Evolutionary conservation across 2,113 vertebrate species (phyloP).

Genomic region (Gobio gobio): DNA sequence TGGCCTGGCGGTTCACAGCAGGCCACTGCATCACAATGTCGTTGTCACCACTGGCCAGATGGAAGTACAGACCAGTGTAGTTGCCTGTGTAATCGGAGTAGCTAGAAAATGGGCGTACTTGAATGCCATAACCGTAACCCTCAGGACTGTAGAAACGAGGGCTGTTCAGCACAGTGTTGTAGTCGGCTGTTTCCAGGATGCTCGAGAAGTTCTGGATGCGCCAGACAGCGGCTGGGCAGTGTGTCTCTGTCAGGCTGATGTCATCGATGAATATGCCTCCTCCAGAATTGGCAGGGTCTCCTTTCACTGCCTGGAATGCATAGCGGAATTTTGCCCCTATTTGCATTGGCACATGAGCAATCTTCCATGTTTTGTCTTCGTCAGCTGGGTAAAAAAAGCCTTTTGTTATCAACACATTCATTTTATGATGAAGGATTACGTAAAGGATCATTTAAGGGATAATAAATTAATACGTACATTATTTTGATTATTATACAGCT

Average conservation of each 20-base stretch:
- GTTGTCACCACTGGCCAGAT: constrained; percentile 85
- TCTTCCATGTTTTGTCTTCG: constrained; percentile 82
- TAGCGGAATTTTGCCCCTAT: constrained; percentile 88
- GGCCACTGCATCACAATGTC: constrained; percentile 88
- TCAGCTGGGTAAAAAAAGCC: constrained; percentile 70
- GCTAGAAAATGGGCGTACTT: constrained; percentile 67
- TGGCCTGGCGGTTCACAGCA: constrained; percentile 81
- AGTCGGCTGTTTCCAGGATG: constrained; percentile 65
- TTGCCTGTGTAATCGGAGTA: constrained; percentile 65
- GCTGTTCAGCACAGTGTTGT: constrained; percentile 66
- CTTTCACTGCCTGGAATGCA: constrained; percentile 83
- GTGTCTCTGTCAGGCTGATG: constrained; percentile 81
- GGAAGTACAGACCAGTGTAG: constrained; percentile 79
- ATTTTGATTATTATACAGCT: neutral
- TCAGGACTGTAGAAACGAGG: constrained; percentile 87
- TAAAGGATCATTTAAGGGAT: neutral
- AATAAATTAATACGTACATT: neutral
- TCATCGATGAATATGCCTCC: constrained; percentile 88
- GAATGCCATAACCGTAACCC: constrained; percentile 83
- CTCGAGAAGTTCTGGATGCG: constrained; percentile 80
- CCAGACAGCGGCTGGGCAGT: constrained; percentile 85
- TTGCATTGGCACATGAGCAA: constrained; percentile 81
- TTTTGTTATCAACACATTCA: neutral
- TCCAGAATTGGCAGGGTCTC: constrained; percentile 66
- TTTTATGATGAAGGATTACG: neutral